phyloP scores from a whole-genome alignment of 2,113 vertebrate species.

The Calonectris borealis region DNA sequence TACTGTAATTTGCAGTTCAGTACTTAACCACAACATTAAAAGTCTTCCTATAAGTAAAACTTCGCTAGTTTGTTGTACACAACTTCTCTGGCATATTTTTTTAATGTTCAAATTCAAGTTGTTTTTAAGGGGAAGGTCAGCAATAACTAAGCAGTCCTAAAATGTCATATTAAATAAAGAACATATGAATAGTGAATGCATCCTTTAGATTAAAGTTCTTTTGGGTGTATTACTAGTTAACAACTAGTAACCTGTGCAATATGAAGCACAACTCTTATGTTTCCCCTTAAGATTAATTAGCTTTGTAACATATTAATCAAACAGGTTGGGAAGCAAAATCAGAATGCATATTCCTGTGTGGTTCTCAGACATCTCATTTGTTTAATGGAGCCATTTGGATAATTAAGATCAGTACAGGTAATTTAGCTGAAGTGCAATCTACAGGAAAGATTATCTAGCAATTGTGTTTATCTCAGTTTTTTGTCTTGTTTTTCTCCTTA shows the following conservation, averaged over 20 bases:
- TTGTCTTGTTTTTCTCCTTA: neutral
- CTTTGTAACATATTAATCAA: constrained; percentile 39
- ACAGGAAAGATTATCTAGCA: constrained; percentile 6
- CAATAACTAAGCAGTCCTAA: neutral
- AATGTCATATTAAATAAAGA: neutral
- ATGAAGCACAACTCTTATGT: neutral
- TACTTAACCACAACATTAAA: neutral
- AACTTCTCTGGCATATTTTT: neutral
- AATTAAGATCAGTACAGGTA: constrained; percentile 41
- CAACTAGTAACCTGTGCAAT: neutral
- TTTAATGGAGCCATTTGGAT: constrained; percentile 50
- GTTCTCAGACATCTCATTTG: constrained; percentile 30
- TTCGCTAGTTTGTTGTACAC: neutral
- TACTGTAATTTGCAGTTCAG: neutral
- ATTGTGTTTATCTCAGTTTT: neutral
- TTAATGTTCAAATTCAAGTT: neutral
- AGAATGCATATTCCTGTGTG: neutral
- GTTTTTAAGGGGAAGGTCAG: neutral
- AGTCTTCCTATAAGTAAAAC: neutral
- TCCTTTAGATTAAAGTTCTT: neutral
- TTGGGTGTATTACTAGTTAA: neutral
- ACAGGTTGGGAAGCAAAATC: neutral
- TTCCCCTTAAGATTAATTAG: constrained; percentile 26
- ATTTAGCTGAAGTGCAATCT: constrained; percentile 34
- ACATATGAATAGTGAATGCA: neutral